Base-by-base conservation (phyloP, 2,797 vertebrate species). In the Muraenolepis orangiensis region DNA sequence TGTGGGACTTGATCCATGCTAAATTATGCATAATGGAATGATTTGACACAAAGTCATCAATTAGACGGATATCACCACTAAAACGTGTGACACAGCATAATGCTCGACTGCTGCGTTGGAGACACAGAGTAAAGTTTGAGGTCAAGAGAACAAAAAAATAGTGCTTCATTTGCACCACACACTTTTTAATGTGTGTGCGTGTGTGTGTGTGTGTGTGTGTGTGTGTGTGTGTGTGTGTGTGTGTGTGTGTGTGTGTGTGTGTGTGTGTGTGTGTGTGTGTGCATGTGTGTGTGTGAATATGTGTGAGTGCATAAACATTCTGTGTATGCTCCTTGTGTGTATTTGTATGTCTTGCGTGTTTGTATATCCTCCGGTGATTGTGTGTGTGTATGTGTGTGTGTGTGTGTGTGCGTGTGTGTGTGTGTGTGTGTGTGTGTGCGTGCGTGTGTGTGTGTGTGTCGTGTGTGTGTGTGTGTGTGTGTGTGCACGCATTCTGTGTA, bases 21-120 rank as follows among this genome's bases (percentile, higher is more conserved):
- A 93, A 94, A 94, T 94, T 94, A 94, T 94, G 92, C 93, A 94
- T 93, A 94, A 94, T 94, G 92, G 93, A 93, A 93, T 93, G 92
- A 93, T 93, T 91, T 94, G 93, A 90, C 92, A 93, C 92, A 92
- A 93, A 94, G 92, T 94, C 93, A 94, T 94, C 93, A 94, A 94
- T 95, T 94, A 94, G 90, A 94, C 87, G 77, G 87, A 93, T 91
- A 94, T 93, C 91, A 92, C 90, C 89, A 87, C 87, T 89, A 88
- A 91, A 93, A 93, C 86, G 89, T 93, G 90, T 92, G 91, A 93
- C 89, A 76, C 88, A 84, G 91, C 87, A 88, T 91, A 89, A 89
- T 91, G 80, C 82, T 89, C 74, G 69, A 73, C 78, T 87, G 76
- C 82, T 69, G 40, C 84, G 31, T 78, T 76, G 77, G 68, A 78